These are phyloP conservation scores for Pseudotriccus pelzelni DNA, from an alignment of 2,797 vertebrate species.

Conservation along the genomic window DNA sequence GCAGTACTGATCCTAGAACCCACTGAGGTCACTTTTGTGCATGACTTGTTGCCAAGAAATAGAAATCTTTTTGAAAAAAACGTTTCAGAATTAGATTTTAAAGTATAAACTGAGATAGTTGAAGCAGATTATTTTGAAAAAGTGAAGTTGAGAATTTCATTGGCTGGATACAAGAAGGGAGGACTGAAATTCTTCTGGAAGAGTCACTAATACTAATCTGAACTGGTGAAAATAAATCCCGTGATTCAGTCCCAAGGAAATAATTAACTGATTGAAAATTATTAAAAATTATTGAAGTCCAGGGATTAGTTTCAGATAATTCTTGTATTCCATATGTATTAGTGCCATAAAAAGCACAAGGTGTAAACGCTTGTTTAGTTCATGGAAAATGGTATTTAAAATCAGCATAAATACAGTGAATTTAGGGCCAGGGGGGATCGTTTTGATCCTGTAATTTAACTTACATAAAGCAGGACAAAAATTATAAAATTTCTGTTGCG, in stretches of 20 bases:
- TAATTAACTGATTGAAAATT: constrained; percentile 64
- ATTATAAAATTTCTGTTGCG: neutral
- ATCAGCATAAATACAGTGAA: neutral
- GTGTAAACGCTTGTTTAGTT: constrained; percentile 6
- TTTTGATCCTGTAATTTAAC: neutral
- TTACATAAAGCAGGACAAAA: neutral
- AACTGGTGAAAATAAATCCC: constrained; percentile 28
- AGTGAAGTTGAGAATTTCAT: neutral
- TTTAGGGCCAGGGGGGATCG: neutral
- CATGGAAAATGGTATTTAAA: constrained; percentile 18
- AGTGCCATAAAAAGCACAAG: constrained; percentile 8
- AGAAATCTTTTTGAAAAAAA: neutral
- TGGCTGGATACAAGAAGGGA: neutral
- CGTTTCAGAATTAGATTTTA: neutral
- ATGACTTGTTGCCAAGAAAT: neutral
- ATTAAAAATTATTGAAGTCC: constrained; percentile 36
- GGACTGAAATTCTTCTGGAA: constrained; percentile 28
- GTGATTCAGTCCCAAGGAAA: constrained; percentile 23
- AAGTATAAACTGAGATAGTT: neutral
- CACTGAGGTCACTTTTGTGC: neutral
- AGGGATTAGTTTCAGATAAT: constrained; percentile 54
- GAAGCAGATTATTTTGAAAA: neutral
- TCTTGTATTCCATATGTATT: constrained; percentile 39
- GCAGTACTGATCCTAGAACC: neutral
- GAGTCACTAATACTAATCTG: constrained; percentile 29